phyloP scores from a whole-genome alignment of 1,140 invertebrate species.

The Dendrolimus punctatus region DNA sequence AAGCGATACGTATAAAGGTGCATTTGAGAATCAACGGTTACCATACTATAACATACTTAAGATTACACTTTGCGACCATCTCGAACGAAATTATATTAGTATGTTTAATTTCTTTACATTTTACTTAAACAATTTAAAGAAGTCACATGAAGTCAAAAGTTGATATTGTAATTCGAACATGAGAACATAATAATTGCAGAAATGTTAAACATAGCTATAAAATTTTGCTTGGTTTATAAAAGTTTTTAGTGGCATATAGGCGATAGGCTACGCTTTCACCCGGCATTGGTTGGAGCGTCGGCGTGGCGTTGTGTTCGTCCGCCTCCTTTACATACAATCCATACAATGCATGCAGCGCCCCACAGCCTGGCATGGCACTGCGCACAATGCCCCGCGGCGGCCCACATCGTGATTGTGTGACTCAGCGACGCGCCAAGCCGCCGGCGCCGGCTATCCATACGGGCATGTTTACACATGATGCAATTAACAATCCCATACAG shows the following conservation, averaged over 20 bases:
- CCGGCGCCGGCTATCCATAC: conserved; percentile 43
- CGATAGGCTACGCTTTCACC: conserved; percentile 26
- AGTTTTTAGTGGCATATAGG: conserved; percentile 9
- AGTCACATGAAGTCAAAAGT: no score
- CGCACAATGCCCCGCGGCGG: conserved; percentile 42
- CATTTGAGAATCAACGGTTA: no score
- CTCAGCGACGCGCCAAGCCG: conserved; percentile 25
- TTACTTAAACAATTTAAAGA: no score
- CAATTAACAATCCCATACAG: conserved; percentile 43
- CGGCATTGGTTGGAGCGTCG: conserved; percentile 27
- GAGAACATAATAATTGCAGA: no score
- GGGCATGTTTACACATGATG: conserved; percentile 62
- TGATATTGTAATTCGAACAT: no score
- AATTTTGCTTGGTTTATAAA: no score
- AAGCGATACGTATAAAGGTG: no score
- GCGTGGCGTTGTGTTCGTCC: conserved; percentile 33
- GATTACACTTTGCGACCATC: no score
- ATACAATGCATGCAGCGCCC: conserved; percentile 26
- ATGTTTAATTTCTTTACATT: no score
- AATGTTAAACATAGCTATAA: no score
- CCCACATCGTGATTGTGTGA: conserved; percentile 59
- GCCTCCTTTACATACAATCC: conserved; percentile 66
- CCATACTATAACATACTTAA: no score
- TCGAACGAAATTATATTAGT: no score
- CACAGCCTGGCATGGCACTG: conserved; percentile 22